These are phyloP conservation scores for Sebastes nivosus DNA, from an alignment of 2,797 vertebrate species.

Conservation along the genomic window DNA sequence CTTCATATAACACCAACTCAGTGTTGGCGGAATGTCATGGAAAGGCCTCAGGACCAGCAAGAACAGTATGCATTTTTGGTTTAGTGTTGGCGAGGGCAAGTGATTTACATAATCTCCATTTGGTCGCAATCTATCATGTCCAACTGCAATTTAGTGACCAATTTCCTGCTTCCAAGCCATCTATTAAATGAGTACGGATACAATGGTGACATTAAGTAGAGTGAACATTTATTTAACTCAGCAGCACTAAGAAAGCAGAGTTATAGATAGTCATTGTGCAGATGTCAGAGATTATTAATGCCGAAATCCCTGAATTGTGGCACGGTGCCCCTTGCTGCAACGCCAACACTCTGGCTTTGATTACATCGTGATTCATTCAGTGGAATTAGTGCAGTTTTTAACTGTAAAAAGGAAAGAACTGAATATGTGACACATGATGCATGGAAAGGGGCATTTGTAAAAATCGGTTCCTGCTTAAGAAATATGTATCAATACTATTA, in stretches of 20 bases:
- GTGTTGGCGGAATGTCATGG: not conserved
- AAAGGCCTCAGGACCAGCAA: not conserved
- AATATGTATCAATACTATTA: not conserved
- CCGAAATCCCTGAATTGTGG: conserved; percentile 27
- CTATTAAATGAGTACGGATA: conserved; percentile 37
- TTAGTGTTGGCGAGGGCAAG: conserved; percentile 10
- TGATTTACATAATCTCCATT: conserved; percentile 59
- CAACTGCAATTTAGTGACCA: conserved; percentile 52
- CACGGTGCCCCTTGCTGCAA: not conserved
- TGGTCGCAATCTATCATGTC: conserved; percentile 51
- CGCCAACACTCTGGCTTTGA: conserved; percentile 15
- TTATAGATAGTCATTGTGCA: conserved; percentile 53
- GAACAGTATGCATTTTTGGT: conserved; percentile 6
- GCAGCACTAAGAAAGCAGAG: conserved; percentile 17
- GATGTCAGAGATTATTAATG: conserved; percentile 55
- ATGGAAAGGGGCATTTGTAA: not conserved
- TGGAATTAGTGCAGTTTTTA: not conserved
- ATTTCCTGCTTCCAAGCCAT: conserved; percentile 49
- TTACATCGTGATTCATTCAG: conserved; percentile 6
- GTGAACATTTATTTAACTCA: conserved; percentile 57
- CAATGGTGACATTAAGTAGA: conserved; percentile 48
- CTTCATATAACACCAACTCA: conserved; percentile 15
- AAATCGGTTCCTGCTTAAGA: not conserved
- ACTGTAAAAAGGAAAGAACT: not conserved
- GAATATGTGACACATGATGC: not conserved